Conservation (phyloP, 2,888 invertebrate genomes). For the Anthophora plumipes region DNA sequence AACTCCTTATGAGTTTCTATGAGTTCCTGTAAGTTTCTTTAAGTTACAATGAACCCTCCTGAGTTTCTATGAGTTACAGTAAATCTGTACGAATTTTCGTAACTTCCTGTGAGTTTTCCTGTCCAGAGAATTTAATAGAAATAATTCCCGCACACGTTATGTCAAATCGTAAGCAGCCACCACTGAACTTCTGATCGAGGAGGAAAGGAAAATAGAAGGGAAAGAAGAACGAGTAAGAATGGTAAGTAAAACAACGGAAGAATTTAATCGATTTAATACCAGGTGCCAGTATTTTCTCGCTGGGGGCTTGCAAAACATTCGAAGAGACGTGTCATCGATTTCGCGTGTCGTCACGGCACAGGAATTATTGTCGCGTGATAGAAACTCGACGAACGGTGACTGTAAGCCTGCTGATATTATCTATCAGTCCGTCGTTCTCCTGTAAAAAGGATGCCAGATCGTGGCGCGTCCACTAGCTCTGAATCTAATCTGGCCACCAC, state of each 20-base stretch:
- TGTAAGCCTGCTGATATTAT: conserved; percentile 61
- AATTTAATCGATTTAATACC: background rate
- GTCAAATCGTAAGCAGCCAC: too few species aligned
- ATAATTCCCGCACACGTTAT: too few species aligned
- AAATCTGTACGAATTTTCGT: too few species aligned
- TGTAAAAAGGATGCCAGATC: conserved; percentile 58
- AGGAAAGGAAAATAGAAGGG: background rate
- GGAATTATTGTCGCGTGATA: conserved; percentile 61
- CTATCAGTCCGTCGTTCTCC: conserved; percentile 60
- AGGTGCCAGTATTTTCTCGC: background rate
- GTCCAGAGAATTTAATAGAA: too few species aligned
- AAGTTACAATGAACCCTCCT: too few species aligned
- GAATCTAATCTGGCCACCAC: conserved; percentile 56
- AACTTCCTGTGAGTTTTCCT: too few species aligned
- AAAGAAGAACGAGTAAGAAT: background rate
- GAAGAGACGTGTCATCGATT: conserved; percentile 63
- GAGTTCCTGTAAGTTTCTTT: too few species aligned
- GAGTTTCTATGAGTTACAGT: too few species aligned
- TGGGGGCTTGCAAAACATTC: conserved; percentile 36
- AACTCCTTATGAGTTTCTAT: too few species aligned
- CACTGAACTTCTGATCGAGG: too few species aligned
- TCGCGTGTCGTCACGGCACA: conserved; percentile 48
- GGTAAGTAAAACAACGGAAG: background rate
- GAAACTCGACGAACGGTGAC: conserved; percentile 51
- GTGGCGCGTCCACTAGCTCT: conserved; percentile 29